Conservation (phyloP, 1,140 invertebrate species). For the Brachionus koreanus region DNA sequence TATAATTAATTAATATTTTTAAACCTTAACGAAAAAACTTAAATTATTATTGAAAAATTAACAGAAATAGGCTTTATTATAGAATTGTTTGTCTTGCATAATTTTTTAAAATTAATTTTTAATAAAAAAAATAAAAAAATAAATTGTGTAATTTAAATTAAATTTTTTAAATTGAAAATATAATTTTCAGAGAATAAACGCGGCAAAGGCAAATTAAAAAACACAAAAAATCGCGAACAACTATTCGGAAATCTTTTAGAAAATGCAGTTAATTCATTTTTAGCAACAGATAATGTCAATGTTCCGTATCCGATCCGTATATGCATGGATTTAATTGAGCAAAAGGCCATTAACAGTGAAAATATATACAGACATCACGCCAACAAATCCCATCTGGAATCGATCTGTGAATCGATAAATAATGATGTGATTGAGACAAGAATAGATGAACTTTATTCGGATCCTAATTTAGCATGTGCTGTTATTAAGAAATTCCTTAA, state of each 20-base stretch:
- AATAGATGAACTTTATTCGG: not conserved
- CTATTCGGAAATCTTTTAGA: constrained; percentile 36
- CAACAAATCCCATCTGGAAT: constrained; percentile 12
- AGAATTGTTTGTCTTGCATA: no score
- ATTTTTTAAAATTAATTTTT: no score
- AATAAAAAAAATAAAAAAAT: no score
- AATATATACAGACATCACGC: constrained; percentile 27
- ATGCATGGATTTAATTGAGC: constrained; percentile 40
- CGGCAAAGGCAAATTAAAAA: not conserved
- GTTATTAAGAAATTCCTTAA: constrained; percentile 41
- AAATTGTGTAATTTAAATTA: not conserved
- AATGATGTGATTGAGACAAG: not conserved
- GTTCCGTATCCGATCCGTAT: constrained; percentile 28
- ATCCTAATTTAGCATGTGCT: constrained; percentile 29
- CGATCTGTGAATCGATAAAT: constrained; percentile 41
- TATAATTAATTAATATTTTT: no score
- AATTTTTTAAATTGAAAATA: not conserved
- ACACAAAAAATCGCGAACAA: not conserved
- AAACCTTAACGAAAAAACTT: no score
- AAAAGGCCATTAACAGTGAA: constrained; percentile 22
- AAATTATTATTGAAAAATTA: no score
- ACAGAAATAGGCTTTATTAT: no score
- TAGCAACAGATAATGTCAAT: not conserved
- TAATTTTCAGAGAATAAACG: not conserved
- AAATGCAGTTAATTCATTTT: constrained; percentile 5